A percentile compares a stretch with the other conserved stretches of the same genome.
Conservation (phyloP, 2,797 vertebrate genomes). For the Brotula barbata region DNA sequence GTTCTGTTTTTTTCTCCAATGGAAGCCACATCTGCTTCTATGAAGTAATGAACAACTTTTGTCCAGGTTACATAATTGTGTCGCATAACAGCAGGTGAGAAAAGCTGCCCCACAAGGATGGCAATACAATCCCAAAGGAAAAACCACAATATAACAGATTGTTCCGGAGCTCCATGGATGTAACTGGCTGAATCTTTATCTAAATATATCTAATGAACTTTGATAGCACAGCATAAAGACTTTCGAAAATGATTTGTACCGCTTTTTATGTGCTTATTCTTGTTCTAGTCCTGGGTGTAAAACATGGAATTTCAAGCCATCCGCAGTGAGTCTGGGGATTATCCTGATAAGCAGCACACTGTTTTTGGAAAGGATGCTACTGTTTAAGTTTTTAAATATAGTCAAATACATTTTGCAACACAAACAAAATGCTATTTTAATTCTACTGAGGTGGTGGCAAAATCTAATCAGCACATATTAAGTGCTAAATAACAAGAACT, state of each 20-base stretch:
- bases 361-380: no score
- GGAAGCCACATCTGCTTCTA: slow-evolving; percentile 12
- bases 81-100: slow-evolving; percentile 26
- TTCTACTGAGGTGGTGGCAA: no score
- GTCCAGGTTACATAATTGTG: slow-evolving; percentile 30
- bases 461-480: no score
- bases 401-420: no score
- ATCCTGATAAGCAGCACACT: no score
- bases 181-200: slow-evolving; percentile 8
- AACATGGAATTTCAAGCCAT: no score
- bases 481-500: no score
- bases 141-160: slow-evolving; percentile 23
- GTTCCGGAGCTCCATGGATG: slow-evolving; percentile 22
- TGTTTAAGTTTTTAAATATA: no score
- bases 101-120: slow-evolving; percentile 24
- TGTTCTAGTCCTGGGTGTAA: no score
- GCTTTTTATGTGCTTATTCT: not conserved
- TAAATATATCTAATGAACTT: not conserved
- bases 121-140: slow-evolving; percentile 34
- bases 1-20: not conserved
- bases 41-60: slow-evolving; percentile 11
- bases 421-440: no score
- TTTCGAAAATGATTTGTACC: not conserved
- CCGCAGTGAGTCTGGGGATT: no score
- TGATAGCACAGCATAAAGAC: not conserved